These are phyloP conservation scores for Labeo catla DNA, from an alignment of 2,113 vertebrate genomes.

Conservation along the genomic window DNA sequence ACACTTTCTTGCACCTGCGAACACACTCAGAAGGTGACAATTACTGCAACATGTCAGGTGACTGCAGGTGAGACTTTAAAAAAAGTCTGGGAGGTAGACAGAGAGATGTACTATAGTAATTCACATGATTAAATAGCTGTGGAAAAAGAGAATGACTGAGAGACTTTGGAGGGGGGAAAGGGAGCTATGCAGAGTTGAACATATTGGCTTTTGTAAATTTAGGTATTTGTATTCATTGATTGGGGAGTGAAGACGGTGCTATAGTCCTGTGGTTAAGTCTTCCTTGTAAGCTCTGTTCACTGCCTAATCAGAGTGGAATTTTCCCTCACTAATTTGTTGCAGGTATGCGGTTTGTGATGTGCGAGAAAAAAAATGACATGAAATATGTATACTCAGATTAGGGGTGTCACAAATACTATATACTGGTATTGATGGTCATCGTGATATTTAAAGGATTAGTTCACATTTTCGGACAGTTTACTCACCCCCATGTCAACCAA, in stretches of 20 bases:
- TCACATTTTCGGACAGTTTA: too few species aligned
- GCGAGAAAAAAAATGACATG: background rate
- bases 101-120: conserved; percentile 37
- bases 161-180: conserved; percentile 6
- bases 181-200: conserved; percentile 15
- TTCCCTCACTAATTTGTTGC: background rate
- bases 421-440: too few species aligned
- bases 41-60: conserved; percentile 51
- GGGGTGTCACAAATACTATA: too few species aligned
- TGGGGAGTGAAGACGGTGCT: conserved; percentile 39
- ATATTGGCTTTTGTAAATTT: conserved; percentile 50
- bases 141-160: conserved; percentile 24
- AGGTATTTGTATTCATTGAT: conserved; percentile 59
- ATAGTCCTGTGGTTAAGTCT: conserved; percentile 33
- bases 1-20: conserved; percentile 44
- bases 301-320: background rate
- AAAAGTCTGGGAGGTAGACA: conserved; percentile 33
- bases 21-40: conserved; percentile 55
- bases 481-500: too few species aligned
- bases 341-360: background rate
- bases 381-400: background rate
- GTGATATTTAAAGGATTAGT: too few species aligned
- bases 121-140: conserved; percentile 58
- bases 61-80: conserved; percentile 37
- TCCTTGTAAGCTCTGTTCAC: background rate